phyloP scores from a whole-genome alignment of 1,140 invertebrate species.

The Tetraneura akinire region DNA sequence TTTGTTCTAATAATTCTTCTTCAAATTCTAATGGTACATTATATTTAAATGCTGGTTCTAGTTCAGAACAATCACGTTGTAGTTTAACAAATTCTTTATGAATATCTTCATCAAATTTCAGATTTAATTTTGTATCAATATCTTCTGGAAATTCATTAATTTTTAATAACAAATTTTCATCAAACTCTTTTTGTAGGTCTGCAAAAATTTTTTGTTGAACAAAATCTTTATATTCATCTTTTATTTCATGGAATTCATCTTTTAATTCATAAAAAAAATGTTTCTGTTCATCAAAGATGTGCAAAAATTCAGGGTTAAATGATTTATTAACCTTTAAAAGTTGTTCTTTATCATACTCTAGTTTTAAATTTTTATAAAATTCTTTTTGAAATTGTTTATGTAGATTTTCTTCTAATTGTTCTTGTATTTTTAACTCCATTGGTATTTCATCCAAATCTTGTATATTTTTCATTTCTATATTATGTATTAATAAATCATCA shows the following conservation, averaged over 20 bases:
- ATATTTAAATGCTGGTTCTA: constrained; percentile 24
- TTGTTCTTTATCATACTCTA: constrained; percentile 9
- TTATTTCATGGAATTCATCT: background rate
- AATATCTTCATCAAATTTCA: background rate
- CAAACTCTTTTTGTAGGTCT: background rate
- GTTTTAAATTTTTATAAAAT: constrained; percentile 31
- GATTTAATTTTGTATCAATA: background rate
- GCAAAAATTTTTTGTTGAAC: constrained; percentile 19
- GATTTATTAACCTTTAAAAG: background rate
- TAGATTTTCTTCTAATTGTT: constrained; percentile 5
- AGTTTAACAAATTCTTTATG: constrained; percentile 13
- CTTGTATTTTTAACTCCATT: constrained; percentile 19
- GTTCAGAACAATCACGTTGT: constrained; percentile 18
- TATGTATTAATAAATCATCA: constrained; percentile 1
- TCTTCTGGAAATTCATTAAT: constrained; percentile 6
- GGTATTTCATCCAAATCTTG: constrained; percentile 17
- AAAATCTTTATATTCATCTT: constrained; percentile 22
- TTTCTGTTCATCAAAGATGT: background rate
- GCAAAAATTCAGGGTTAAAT: background rate
- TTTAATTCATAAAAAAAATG: constrained; percentile 24
- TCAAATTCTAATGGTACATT: constrained; percentile 26
- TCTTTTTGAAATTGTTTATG: constrained; percentile 27
- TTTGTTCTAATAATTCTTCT: background rate
- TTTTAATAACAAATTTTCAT: constrained; percentile 1
- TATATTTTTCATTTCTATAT: constrained; percentile 6